Evolutionary conservation across 2,113 vertebrate genomes (phyloP), one percentile per base, ranked within the genome.

Genomic region (Erythrolamprus reginae): DNA sequence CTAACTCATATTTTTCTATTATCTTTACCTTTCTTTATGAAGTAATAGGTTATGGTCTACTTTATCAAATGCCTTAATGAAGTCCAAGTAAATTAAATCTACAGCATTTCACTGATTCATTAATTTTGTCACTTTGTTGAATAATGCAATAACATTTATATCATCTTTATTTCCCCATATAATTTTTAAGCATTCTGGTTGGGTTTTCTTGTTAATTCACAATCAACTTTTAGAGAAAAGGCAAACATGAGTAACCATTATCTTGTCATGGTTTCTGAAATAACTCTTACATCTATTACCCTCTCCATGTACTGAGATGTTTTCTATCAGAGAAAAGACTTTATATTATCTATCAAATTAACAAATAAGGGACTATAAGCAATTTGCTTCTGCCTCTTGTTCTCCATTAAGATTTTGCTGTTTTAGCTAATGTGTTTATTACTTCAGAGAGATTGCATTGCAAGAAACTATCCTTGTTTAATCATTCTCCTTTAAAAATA

Each of bases 401-500:
- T 90, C 12, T 26, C 91, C 53, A 38, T 53, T 15, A 86, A 86
- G 85, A 88, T 89, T 87, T 83, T 87, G 61, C 86, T 88, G 3
- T 4, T 92, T 65, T 42, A 70, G 93, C 89, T 92, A 84, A 15
- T 1, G 0, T 38, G 89, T 92, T 91, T 88, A 87, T 88, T 93
- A 21, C 88, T 87, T 89, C 89, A 33, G 89, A 47, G 0, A 85
- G 90, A 82, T 85, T 84, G 84, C 0, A 10, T 17, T 2, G 84
- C 0, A 0, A 28, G 0, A 89, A 55, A 84, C 84, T 8, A 15
- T 1, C 61, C 65, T 51, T 90, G 13, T 86, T 93, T 89, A 55
- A 88, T 90, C 91, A 88, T 23, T 28, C 91, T 90, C 92, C 70
- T 89, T 93, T 86, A 65, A 56, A n/a, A 65, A 91, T 88, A 0